Evolutionary conservation across 2,113 vertebrate species (phyloP).

Genomic region (Psilopogon haemacephalus): DNA sequence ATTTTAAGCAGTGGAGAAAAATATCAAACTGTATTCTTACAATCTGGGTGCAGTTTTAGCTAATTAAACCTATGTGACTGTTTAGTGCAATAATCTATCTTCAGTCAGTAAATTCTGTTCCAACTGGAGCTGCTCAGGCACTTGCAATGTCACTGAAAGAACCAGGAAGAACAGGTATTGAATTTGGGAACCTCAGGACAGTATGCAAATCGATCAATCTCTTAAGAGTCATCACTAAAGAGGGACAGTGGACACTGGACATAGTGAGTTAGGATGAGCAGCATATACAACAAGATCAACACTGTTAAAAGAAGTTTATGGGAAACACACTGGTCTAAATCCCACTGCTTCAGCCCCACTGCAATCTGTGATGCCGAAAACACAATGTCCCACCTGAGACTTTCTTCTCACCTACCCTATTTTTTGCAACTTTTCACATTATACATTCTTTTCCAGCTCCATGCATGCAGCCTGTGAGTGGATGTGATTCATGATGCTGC

Average conservation of each 20-base stretch:
- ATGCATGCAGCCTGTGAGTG: neutral
- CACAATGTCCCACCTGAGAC: neutral
- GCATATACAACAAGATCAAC: neutral
- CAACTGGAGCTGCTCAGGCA: neutral
- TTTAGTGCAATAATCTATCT: neutral
- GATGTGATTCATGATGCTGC: neutral
- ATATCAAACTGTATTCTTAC: neutral
- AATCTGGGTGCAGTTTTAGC: neutral
- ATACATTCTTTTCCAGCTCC: neutral
- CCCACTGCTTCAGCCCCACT: neutral
- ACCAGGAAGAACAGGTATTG: neutral
- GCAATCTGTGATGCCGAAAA: neutral
- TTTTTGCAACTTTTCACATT: neutral
- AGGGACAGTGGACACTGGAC: neutral
- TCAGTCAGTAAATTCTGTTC: neutral
- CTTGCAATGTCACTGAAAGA: neutral
- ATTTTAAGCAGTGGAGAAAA: neutral
- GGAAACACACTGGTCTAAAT: neutral
- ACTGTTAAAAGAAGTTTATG: neutral
- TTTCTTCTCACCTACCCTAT: neutral
- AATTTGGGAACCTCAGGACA: neutral
- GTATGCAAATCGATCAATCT: neutral
- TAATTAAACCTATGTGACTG: neutral
- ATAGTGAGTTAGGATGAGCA: neutral
- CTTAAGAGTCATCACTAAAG: neutral